phyloP scores from a whole-genome alignment of 2,888 invertebrate genomes.

The Myopa testacea region DNA sequence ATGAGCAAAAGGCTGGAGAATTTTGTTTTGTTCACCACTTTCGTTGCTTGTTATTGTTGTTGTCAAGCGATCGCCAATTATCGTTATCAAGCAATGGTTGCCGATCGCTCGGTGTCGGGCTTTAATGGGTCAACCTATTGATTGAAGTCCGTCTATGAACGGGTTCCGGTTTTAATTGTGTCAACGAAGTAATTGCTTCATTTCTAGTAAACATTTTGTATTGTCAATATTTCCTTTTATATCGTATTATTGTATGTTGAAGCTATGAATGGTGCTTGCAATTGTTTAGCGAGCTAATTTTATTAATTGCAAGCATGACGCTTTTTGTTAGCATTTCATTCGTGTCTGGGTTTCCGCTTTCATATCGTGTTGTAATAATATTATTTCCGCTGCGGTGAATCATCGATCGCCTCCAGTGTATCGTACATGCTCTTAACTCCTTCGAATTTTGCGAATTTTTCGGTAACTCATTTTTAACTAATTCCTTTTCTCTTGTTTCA shows the following conservation, averaged over 20 bases:
- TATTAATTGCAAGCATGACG: slow-evolving; percentile 4
- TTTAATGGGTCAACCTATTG: slow-evolving; percentile 32
- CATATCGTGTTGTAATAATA: slow-evolving; percentile 9
- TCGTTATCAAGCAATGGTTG: slow-evolving; percentile 54
- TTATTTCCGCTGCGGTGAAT: slow-evolving; percentile 7
- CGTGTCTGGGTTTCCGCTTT: slow-evolving; percentile 23
- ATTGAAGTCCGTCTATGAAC: slow-evolving; percentile 43
- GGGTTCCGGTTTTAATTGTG: slow-evolving; percentile 55
- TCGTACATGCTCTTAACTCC: neutral
- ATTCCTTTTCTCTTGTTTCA: slow-evolving; percentile 36
- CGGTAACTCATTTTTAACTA: neutral
- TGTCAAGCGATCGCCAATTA: neutral
- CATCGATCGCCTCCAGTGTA: neutral
- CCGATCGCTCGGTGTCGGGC: slow-evolving; percentile 47
- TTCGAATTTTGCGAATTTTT: neutral
- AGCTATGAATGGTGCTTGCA: neutral
- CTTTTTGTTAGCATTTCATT: slow-evolving; percentile 4
- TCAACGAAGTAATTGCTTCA: slow-evolving; percentile 25
- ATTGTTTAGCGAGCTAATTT: neutral
- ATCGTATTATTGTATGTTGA: neutral
- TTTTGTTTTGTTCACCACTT: slow-evolving; percentile 58
- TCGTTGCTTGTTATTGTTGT: slow-evolving; percentile 48
- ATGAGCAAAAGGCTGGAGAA: neutral
- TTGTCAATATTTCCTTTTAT: neutral
- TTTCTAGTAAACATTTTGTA: neutral